A percentile compares a stretch with the other conserved stretches of the same genome.
These are phyloP conservation scores for Microtus richardsoni DNA, from an alignment of 2,113 vertebrate species.

Conservation along the genomic window DNA sequence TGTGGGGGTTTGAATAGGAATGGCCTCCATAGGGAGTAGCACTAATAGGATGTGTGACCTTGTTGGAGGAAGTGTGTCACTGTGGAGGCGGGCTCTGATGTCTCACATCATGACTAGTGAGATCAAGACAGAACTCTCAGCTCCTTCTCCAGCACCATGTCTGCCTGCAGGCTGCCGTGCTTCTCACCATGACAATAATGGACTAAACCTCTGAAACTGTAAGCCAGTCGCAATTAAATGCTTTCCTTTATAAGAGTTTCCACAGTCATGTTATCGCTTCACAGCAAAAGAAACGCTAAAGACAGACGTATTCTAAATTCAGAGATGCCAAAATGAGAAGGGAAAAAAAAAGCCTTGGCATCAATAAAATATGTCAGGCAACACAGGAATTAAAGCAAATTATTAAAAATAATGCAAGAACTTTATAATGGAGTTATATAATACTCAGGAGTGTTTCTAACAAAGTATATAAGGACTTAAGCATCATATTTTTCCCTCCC, in stretches of 20 bases:
- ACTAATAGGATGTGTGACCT: neutral
- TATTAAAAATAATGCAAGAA: neutral
- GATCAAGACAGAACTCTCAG: neutral
- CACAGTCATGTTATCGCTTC: neutral
- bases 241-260: neutral
- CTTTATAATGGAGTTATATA: conserved; percentile 9
- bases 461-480: neutral
- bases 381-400: conserved; percentile 21
- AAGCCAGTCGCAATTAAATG: neutral
- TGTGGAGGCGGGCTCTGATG: neutral
- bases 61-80: neutral
- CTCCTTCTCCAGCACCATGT: neutral
- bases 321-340: conserved; percentile 40
- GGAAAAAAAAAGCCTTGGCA: neutral
- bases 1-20: neutral
- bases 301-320: neutral
- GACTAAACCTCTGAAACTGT: neutral
- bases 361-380: neutral
- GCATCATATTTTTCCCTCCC: neutral
- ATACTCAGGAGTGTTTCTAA: conserved; percentile 25
- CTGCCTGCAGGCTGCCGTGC: neutral
- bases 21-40: neutral
- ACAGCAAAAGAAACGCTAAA: neutral
- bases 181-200: neutral
- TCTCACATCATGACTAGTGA: neutral